A percentile compares a stretch with the other conserved stretches of the same genome.
phyloP scores from a whole-genome alignment of 2,797 vertebrate species.

The Tapera naevia region DNA sequence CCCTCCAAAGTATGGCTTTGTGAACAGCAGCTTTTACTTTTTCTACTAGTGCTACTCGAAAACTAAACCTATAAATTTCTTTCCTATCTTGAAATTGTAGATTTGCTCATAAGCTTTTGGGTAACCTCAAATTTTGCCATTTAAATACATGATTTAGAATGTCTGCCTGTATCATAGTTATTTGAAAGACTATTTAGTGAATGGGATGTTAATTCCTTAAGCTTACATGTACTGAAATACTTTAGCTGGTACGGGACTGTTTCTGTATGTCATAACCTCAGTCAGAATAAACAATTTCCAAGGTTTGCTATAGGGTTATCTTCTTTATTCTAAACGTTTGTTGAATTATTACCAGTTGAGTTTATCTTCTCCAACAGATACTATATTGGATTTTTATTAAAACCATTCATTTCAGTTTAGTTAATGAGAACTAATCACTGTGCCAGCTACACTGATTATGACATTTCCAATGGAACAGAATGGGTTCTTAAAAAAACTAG shows the following conservation, averaged over 20 bases:
- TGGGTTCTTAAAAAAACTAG: background rate
- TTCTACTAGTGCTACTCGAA: background rate
- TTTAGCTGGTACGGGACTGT: background rate
- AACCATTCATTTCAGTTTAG: constrained; percentile 9
- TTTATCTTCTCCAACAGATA: background rate
- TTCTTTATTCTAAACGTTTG: constrained; percentile 7
- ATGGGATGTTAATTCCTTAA: background rate
- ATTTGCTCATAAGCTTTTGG: background rate
- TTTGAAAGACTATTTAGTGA: background rate
- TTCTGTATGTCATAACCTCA: background rate
- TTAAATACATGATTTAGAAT: background rate
- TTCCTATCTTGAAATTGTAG: background rate
- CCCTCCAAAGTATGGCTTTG: background rate
- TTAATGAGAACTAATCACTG: background rate
- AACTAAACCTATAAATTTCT: background rate
- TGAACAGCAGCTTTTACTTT: background rate
- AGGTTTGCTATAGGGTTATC: background rate
- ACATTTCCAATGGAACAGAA: background rate
- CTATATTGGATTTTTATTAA: background rate
- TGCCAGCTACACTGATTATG: background rate
- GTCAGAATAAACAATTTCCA: background rate
- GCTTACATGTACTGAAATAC: background rate
- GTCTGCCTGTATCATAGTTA: background rate
- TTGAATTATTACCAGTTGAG: background rate
- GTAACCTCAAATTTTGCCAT: background rate